phyloP scores from a whole-genome alignment of 2,888 invertebrate genomes.

The Cylloceria caligata region DNA sequence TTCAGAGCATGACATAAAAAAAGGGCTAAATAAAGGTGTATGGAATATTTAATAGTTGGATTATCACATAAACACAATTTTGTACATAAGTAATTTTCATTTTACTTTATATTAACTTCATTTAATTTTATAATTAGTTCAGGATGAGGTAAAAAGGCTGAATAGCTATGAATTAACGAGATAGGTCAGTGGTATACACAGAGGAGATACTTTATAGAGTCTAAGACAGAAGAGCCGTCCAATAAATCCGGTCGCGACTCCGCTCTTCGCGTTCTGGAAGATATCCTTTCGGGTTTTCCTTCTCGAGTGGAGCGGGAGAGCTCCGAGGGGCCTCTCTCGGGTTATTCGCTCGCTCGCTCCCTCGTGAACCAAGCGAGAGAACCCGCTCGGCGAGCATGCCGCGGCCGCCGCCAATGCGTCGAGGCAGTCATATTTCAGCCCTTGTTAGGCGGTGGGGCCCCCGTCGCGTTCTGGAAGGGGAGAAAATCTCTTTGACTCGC shows the following conservation, averaged over 20 bases:
- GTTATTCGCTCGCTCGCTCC: constrained; percentile 30
- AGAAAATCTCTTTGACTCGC: constrained; percentile 83
- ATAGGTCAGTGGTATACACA: constrained; percentile 46
- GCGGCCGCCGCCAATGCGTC: constrained; percentile 72
- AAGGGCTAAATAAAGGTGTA: too few relatives aligned
- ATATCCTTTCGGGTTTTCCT: constrained; percentile 58
- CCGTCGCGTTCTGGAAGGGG: constrained; percentile 79
- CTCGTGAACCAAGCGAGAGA: constrained; percentile 52
- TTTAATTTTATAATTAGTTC: constrained; percentile 43
- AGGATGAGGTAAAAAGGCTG: constrained; percentile 22
- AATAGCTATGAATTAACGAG: constrained; percentile 47
- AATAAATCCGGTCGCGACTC: constrained; percentile 57
- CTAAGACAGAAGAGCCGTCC: constrained; percentile 55
- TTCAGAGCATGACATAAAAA: too few relatives aligned
- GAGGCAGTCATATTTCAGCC: constrained; percentile 82
- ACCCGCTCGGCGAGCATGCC: constrained; percentile 54
- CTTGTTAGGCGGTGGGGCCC: constrained; percentile 82
- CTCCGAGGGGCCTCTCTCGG: constrained; percentile 49
- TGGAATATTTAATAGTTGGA: neutral
- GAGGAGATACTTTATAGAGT: constrained; percentile 54
- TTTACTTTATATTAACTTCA: neutral
- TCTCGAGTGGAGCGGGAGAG: constrained; percentile 19
- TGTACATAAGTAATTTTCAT: neutral
- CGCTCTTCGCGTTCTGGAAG: constrained; percentile 48
- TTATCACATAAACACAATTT: neutral